Evolutionary conservation across 2,888 invertebrate genomes (phyloP).

Genomic region (Anodontia alba): DNA sequence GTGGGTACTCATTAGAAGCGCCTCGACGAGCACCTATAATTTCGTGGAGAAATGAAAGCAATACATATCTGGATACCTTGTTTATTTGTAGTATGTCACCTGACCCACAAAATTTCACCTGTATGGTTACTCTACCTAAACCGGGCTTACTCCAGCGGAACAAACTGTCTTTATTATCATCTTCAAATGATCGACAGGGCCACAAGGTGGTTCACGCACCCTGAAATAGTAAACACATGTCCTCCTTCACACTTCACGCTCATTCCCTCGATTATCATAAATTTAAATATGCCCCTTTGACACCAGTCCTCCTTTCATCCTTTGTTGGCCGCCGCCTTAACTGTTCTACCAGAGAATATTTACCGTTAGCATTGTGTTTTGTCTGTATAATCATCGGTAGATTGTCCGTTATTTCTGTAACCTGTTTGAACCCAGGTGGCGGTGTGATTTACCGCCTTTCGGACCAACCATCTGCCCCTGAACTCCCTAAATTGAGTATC

Average conservation of each 20-base stretch:
- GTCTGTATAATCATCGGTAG: background rate
- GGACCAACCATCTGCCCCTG: background rate
- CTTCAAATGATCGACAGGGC: background rate
- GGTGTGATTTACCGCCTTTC: constrained; percentile 5
- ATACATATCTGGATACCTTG: no score
- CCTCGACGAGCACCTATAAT: no score
- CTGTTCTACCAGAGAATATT: background rate
- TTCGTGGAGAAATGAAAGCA: no score
- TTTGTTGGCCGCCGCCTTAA: background rate
- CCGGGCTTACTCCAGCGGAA: constrained; percentile 5
- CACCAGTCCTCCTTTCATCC: constrained; percentile 10
- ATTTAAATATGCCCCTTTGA: constrained; percentile 5
- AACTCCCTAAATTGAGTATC: no score
- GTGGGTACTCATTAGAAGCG: no score
- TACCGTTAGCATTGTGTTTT: constrained; percentile 9
- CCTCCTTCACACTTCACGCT: background rate
- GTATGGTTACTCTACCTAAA: background rate
- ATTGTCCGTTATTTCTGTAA: constrained; percentile 5
- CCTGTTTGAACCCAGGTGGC: constrained; percentile 7
- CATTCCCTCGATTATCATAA: background rate
- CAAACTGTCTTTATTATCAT: background rate
- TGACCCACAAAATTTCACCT: background rate
- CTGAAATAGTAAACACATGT: constrained; percentile 8
- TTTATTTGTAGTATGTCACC: no score
- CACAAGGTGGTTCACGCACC: background rate